Evolutionary conservation across 2,888 invertebrate species (phyloP).

Genomic region (Dexiosoma caninum): DNA sequence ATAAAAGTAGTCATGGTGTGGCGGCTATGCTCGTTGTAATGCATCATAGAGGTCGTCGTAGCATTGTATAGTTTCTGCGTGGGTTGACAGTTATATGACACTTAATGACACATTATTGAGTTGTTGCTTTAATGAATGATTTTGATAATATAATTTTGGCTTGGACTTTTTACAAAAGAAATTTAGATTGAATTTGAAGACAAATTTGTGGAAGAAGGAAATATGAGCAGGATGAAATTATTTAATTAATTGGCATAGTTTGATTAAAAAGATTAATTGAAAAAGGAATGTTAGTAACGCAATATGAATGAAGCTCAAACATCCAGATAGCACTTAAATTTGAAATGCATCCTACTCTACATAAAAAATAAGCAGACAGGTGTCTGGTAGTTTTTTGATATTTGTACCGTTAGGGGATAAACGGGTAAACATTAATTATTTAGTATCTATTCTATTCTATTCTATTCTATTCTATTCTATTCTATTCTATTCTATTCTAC

Average conservation of each 20-base stretch:
- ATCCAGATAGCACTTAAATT: too few relatives aligned
- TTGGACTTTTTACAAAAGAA: constrained; percentile 18
- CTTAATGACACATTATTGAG: constrained; percentile 64
- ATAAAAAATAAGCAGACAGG: too few relatives aligned
- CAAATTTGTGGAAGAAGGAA: neutral
- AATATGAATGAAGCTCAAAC: too few relatives aligned
- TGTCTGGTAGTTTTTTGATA: too few relatives aligned
- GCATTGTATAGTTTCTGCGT: constrained; percentile 51
- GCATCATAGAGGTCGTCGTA: constrained; percentile 58
- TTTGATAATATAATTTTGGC: constrained; percentile 54
- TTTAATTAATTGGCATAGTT: neutral
- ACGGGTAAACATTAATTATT: too few relatives aligned
- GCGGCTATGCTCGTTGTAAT: constrained; percentile 35
- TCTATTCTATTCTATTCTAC: too few relatives aligned
- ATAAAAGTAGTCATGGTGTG: constrained; percentile 40
- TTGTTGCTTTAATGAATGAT: constrained; percentile 63
- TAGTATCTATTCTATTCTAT: too few relatives aligned
- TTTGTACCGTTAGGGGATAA: too few relatives aligned
- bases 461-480: too few relatives aligned
- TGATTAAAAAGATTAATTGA: neutral
- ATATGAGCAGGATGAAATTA: neutral
- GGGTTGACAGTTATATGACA: constrained; percentile 64
- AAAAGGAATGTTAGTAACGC: too few relatives aligned
- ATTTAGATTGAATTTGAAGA: neutral
- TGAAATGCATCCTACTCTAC: too few relatives aligned